Conservation (phyloP, 2,888 invertebrate genomes). For the Eupithecia vulgata region DNA sequence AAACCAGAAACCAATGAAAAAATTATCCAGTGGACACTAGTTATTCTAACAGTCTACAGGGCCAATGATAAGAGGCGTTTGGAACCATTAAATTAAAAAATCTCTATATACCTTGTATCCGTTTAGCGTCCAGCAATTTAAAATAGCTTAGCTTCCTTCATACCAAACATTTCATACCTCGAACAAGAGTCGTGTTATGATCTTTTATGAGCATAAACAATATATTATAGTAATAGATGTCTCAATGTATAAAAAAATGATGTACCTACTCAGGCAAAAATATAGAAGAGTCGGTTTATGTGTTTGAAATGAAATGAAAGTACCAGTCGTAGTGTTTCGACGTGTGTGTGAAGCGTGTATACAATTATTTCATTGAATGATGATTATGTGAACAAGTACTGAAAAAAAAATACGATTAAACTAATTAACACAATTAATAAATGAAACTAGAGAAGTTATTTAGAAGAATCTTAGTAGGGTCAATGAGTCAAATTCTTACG, state of each 20-base stretch:
- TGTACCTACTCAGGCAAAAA: not conserved
- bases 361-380: not conserved
- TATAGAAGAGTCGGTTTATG: not conserved
- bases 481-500: not conserved
- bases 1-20: not conserved
- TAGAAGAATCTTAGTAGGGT: not conserved
- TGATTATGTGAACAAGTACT: not conserved
- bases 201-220: not conserved
- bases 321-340: too few relatives aligned
- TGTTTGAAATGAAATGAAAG: too few relatives aligned
- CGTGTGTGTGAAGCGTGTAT: not conserved
- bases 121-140: not conserved
- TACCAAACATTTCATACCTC: not conserved
- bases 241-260: not conserved
- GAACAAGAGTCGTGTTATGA: not conserved
- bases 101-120: not conserved
- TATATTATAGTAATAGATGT: not conserved
- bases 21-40: not conserved
- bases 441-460: not conserved
- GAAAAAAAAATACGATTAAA: not conserved
- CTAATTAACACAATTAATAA: not conserved
- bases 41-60: not conserved
- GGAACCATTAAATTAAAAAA: not conserved
- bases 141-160: not conserved
- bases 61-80: not conserved